Base-by-base conservation (phyloP, 2,888 invertebrate genomes). In the Leptarthrus brevirostris region DNA sequence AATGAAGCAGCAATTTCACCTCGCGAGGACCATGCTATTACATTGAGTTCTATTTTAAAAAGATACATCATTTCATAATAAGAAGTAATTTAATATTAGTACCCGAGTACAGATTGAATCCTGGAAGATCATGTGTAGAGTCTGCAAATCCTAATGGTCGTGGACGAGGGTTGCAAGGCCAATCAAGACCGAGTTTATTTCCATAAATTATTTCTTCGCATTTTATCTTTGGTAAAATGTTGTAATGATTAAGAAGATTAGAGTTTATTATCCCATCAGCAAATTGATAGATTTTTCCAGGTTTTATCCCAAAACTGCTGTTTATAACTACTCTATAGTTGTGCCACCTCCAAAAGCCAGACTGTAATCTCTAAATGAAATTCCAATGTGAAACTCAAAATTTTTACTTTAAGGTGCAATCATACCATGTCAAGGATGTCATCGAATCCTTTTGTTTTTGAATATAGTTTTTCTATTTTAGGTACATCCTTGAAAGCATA, bases 1-100 rank as follows among this genome's bases (percentile, higher is more conserved):
- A 83, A 83, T 0, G 82, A 82, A 5, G 83, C 80, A 0, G 82
- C 84, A 49, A 85, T 82, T 75, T 83, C 81, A 18, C 80, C 82
- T 24, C 77, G 79, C 1, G 76, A 49, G 0, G 83, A 83, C 84
- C 84, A 85, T 71, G 83, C 83, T 74, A 84, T 81, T 24, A 83
- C 77, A 74, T 83, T 84, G 2, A 78, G 75, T 75, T 81, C 82
- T 81, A 26, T 34, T 54, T 36, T 36, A 34, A 58, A 14, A 12
- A 40, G 10, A 54, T 14, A 47, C 4, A 24, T 36, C 12, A n/a
- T 54, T 16, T 34, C 24, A 36, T 12, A 18, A 54, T 26, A 26
- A 10, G 1, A 30, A 12, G n/a, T 56, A 6, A 47, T 58, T 20
- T 26, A 14, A 49, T 6, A 34, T 14, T 22, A 47, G 61, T 78